phyloP scores from a whole-genome alignment of 2,797 vertebrate species.

The Halcyon badia region DNA sequence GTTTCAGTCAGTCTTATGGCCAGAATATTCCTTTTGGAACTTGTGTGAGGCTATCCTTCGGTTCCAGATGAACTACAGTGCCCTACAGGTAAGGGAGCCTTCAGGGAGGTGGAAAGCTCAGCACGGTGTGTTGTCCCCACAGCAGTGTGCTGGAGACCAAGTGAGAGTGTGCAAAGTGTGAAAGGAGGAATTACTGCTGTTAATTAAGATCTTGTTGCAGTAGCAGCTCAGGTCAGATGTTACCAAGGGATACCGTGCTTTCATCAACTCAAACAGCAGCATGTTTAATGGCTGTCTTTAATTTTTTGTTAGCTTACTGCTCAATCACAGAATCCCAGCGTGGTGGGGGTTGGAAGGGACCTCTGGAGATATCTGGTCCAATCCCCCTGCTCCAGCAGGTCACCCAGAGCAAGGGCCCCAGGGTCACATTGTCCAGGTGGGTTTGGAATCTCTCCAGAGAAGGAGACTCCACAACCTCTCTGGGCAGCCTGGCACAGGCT shows the following conservation, averaged over 20 bases:
- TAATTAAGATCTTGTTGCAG: neutral
- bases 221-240: neutral
- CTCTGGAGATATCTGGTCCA: neutral
- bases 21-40: constrained; percentile 98
- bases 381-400: neutral
- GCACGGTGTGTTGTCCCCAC: neutral
- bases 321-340: neutral
- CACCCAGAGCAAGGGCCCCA: neutral
- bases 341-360: neutral
- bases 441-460: neutral
- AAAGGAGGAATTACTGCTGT: neutral
- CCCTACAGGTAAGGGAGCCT: constrained; percentile 88
- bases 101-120: neutral
- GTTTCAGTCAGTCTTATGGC: constrained; percentile 96
- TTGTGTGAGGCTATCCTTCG: constrained; percentile 94
- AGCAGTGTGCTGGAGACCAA: neutral
- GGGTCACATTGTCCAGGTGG: neutral
- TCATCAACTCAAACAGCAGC: neutral
- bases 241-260: neutral
- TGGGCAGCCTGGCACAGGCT: neutral
- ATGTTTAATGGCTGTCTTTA: neutral
- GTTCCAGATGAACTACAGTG: constrained; percentile 91
- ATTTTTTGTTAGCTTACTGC: neutral
- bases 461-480: neutral
- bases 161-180: neutral